Evolutionary conservation across 2,888 invertebrate species (phyloP).

Genomic region (Spilarctia lutea): DNA sequence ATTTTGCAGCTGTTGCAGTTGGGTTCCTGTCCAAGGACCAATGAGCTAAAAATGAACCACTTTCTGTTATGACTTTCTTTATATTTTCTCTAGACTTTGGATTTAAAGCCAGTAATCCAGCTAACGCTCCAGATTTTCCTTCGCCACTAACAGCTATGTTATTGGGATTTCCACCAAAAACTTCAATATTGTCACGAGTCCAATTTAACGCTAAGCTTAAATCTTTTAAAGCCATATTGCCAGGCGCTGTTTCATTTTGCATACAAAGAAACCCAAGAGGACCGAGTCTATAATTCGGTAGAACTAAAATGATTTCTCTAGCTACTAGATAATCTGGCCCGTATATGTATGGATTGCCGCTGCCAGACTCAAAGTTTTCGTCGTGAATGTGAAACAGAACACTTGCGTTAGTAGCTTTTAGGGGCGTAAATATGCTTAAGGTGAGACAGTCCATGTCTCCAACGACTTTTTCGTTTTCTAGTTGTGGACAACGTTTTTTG

Average conservation of each 20-base stretch:
- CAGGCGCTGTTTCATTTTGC: constrained; percentile 68
- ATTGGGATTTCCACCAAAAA: constrained; percentile 72
- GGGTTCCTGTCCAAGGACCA: constrained; percentile 74
- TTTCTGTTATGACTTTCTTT: constrained; percentile 74
- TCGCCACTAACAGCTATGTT: constrained; percentile 75
- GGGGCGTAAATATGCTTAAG: constrained; percentile 71
- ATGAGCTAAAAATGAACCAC: constrained; percentile 71
- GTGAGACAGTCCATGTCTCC: constrained; percentile 73
- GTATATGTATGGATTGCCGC: constrained; percentile 70
- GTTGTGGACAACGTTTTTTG: constrained; percentile 67
- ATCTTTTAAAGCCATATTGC: constrained; percentile 78
- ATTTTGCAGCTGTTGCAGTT: constrained; percentile 54
- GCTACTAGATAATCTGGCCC: constrained; percentile 72
- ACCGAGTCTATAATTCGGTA: constrained; percentile 78
- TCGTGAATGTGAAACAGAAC: constrained; percentile 79
- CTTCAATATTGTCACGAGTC: constrained; percentile 67
- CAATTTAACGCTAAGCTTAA: constrained; percentile 72
- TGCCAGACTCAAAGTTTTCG: constrained; percentile 67
- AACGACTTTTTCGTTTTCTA: constrained; percentile 47
- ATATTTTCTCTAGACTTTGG: constrained; percentile 62
- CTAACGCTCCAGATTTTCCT: constrained; percentile 69
- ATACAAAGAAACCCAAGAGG: constrained; percentile 76
- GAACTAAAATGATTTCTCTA: constrained; percentile 66
- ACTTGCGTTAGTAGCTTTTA: constrained; percentile 50
- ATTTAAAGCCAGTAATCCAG: constrained; percentile 69